Evolutionary conservation across 2,797 vertebrate genomes (phyloP).

Genomic region (Gymnoscopelus braueri): DNA sequence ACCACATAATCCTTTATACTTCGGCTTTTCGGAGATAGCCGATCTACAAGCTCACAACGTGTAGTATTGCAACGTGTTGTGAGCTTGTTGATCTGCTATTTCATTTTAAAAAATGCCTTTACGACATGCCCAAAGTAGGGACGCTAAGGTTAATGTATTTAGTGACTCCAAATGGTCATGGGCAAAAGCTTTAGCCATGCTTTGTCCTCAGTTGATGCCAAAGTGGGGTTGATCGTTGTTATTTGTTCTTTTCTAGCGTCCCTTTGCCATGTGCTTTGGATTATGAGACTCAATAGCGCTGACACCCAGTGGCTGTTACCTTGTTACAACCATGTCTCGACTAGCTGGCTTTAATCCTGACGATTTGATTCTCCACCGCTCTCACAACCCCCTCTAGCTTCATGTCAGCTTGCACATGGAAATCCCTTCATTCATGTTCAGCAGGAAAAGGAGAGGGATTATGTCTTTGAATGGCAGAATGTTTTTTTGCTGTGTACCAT

Average conservation of each 20-base stretch:
- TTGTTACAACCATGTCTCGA: constrained; percentile 28
- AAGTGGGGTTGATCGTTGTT: not conserved
- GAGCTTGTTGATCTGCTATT: no score
- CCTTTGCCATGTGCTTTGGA: constrained; percentile 48
- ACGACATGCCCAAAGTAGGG: no score
- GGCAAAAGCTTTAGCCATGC: not conserved
- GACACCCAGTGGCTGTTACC: constrained; percentile 59
- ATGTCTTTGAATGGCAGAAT: constrained; percentile 54
- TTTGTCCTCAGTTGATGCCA: constrained; percentile 3
- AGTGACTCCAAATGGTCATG: not conserved
- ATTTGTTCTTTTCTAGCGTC: constrained; percentile 34
- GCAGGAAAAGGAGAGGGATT: constrained; percentile 57
- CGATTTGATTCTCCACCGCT: constrained; percentile 65
- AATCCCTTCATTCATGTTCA: constrained; percentile 74
- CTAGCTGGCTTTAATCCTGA: constrained; percentile 63
- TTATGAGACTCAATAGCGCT: constrained; percentile 60
- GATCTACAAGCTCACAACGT: no score
- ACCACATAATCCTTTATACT: not conserved
- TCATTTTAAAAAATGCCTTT: no score
- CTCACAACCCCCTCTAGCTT: constrained; percentile 46
- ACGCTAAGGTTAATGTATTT: no score
- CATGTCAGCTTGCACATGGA: constrained; percentile 55
- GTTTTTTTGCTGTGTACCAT: not conserved
- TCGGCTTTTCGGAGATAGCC: no score
- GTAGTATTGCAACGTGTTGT: no score